These are phyloP conservation scores for Cyclophora albipunctata DNA, from an alignment of 2,888 invertebrate genomes.

Conservation along the genomic window DNA sequence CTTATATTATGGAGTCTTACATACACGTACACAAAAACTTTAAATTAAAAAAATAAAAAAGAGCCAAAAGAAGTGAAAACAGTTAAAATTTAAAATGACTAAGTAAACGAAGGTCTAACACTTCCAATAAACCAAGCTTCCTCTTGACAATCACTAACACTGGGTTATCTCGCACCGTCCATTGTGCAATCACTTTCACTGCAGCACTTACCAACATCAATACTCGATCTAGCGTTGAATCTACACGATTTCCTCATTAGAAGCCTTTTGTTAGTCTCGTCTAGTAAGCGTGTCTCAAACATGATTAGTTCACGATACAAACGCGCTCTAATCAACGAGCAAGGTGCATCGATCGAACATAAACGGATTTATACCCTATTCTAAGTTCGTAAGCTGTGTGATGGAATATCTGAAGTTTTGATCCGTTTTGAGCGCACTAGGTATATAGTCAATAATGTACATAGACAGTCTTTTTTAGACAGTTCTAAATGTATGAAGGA, in stretches of 20 bases:
- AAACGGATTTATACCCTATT: conserved; percentile 18
- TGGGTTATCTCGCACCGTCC: too few relatives aligned
- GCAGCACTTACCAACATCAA: conserved; percentile 31
- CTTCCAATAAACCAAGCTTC: too few relatives aligned
- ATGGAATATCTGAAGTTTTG: conserved; percentile 11
- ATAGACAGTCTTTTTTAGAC: too few relatives aligned
- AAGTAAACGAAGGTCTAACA: too few relatives aligned
- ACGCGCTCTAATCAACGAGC: conserved; percentile 48
- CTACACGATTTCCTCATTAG: conserved; percentile 69
- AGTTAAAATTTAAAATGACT: too few relatives aligned
- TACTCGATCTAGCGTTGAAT: conserved; percentile 36
- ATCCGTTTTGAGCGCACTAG: not conserved
- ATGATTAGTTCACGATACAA: conserved; percentile 27
- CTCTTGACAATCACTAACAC: too few relatives aligned
- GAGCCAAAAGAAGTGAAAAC: too few relatives aligned
- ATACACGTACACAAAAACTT: too few relatives aligned
- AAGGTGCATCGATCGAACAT: conserved; percentile 29
- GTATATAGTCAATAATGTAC: too few relatives aligned
- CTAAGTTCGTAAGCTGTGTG: conserved; percentile 6
- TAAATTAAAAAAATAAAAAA: too few relatives aligned
- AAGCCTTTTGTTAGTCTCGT: conserved; percentile 54
- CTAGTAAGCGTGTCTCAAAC: conserved; percentile 22
- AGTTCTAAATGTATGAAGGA: too few relatives aligned
- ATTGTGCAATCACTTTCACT: conserved; percentile 56
- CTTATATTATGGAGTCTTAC: too few relatives aligned